Conservation (phyloP, 2,797 vertebrate genomes). For the Philypnodon macrostomus region DNA sequence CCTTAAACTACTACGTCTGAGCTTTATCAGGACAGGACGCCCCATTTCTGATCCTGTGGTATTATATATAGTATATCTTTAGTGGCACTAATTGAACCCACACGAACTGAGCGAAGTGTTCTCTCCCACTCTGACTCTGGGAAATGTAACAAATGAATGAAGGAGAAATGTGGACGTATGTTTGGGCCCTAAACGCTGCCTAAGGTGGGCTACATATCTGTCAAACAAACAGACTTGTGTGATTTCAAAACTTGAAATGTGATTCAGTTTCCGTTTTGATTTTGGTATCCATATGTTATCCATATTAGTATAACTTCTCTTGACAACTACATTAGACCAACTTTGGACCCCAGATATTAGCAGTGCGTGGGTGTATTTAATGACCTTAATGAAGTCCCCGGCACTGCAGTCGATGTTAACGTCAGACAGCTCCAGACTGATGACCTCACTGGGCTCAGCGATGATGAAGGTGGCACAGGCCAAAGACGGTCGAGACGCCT, state of each 20-base stretch:
- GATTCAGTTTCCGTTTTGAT: no score
- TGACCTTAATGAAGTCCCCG: conserved; percentile 91
- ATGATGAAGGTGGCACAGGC: conserved; percentile 89
- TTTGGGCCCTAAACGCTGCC: conserved; percentile 41
- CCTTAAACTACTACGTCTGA: not conserved
- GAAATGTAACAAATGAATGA: conserved; percentile 46
- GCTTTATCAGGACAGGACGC: not conserved
- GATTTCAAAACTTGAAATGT: no score
- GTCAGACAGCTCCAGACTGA: conserved; percentile 81
- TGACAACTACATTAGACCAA: no score
- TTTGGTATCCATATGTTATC: no score
- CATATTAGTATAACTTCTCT: no score
- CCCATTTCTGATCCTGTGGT: not conserved
- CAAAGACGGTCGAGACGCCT: conserved; percentile 80
- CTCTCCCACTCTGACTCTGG: conserved; percentile 52
- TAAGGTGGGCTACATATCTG: conserved; percentile 44
- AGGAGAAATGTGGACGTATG: conserved; percentile 29
- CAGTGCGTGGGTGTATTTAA: conserved; percentile 19
- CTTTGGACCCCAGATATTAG: no score
- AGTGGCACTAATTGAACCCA: conserved; percentile 18
- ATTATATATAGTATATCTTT: not conserved
- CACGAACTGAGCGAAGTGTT: conserved; percentile 37
- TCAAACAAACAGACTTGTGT: no score
- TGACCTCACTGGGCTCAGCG: conserved; percentile 82
- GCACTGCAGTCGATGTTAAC: conserved; percentile 85